Conservation (phyloP, 2,113 vertebrate species). For the Sylvia atricapilla region DNA sequence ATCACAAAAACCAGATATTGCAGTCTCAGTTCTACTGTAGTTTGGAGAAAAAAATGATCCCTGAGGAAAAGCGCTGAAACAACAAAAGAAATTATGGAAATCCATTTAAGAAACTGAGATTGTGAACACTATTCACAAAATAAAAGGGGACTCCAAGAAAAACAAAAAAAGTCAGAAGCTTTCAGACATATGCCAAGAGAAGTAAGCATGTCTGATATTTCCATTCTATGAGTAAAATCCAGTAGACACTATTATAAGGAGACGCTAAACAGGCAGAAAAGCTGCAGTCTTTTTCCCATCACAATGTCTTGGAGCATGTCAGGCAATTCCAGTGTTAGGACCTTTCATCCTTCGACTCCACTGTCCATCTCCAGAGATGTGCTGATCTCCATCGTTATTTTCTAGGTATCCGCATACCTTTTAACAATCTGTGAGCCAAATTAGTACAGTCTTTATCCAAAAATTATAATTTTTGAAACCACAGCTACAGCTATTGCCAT, state of each 20-base stretch:
- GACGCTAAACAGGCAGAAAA: neutral
- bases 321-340: neutral
- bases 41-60: neutral
- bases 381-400: neutral
- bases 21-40: neutral
- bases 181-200: neutral
- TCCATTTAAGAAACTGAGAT: neutral
- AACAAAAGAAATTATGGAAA: neutral
- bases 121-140: neutral
- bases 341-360: neutral
- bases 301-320: neutral
- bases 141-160: neutral
- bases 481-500: neutral
- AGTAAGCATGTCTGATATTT: neutral
- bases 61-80: neutral
- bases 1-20: neutral
- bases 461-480: neutral
- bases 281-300: neutral
- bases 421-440: neutral
- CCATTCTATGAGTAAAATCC: neutral
- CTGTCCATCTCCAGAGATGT: neutral
- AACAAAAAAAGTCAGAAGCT: neutral
- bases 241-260: neutral
- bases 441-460: neutral
- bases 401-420: neutral